Evolutionary conservation across 2,888 invertebrate species (phyloP), one percentile per base, ranked within the genome.

Genomic region (Margaritifera margaritifera): DNA sequence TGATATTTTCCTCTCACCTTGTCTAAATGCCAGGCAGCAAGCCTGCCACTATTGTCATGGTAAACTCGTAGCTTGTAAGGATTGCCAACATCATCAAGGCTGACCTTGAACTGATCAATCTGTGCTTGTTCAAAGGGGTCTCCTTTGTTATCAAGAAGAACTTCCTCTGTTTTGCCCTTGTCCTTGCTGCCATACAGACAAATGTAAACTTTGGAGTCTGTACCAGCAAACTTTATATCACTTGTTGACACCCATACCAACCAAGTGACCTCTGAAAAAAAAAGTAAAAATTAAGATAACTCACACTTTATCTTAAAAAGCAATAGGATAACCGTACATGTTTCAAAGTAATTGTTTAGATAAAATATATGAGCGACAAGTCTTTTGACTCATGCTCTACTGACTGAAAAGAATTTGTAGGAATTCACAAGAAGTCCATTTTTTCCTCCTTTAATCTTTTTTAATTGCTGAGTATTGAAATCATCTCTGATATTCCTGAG

Each of bases 21-120:
- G 56, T 89, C 82, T 6, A 90, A 78, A 81, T 89, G 89, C 90
- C 90, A 90, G n/a, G 88, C 89, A 11, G 90, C 78, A 56, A 83
- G 83, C 4, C 77, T 42, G 2, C 89, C 87, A 54, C 72, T 77
- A 69, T 89, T 87, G 74, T 90, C 90, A 75, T 90, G 90, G 75
- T 87, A 85, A 19, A 90, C 83, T 22, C 90, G 79, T 8, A 90
- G 66, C 73, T 90, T 90, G 79, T 86, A 89, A 8, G 88, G 89
- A 27, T 72, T 81, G 6, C 89, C 90, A 31, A 90, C 78, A 22
- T 88, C 88, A 18, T 63, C 71, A 58, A 87, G 79, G 63, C 87
- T 84, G 6, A 89, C 74, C 70, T 88, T 87, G 78, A 90, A 90
- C 61, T 80, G 80, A 75, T 90, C 89, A 61, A 80, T 77, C 50